Evolutionary conservation across 2,797 vertebrate species (phyloP).

Genomic region (Lateolabrax maculatus): DNA sequence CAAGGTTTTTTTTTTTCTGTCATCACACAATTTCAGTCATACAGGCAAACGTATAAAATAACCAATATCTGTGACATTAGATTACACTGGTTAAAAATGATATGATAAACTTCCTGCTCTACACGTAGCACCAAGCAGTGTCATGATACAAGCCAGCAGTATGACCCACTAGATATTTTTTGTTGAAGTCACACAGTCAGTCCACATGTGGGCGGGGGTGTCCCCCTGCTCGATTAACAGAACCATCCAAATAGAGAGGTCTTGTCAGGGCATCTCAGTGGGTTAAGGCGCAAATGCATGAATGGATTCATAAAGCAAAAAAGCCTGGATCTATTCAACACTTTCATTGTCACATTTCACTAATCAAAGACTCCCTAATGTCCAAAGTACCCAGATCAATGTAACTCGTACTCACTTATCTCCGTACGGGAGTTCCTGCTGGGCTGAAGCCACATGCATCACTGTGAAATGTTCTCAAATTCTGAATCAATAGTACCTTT

Average conservation of each 20-base stretch:
- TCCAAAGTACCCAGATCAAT: not conserved
- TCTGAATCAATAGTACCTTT: not conserved
- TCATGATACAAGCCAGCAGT: slow-evolving; percentile 11
- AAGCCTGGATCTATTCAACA: not conserved
- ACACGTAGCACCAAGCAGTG: slow-evolving; percentile 36
- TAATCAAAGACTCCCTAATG: not conserved
- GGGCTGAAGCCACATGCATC: not conserved
- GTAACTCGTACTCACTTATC: not conserved
- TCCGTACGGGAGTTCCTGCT: not conserved
- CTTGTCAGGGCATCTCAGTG: not conserved
- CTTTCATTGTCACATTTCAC: not conserved
- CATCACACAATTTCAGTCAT: slow-evolving; percentile 26
- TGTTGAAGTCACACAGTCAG: slow-evolving; percentile 32
- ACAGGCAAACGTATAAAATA: slow-evolving; percentile 49
- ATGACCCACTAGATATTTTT: not conserved
- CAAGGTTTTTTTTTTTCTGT: not conserved
- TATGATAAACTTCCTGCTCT: slow-evolving; percentile 21
- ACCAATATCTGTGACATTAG: slow-evolving; percentile 46
- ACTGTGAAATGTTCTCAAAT: not conserved
- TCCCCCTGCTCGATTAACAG: not conserved
- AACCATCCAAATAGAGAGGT: not conserved
- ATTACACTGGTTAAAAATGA: slow-evolving; percentile 51
- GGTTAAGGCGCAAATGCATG: not conserved
- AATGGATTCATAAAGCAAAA: no score
- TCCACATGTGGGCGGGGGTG: slow-evolving; percentile 43